These are phyloP conservation scores for Danio tinwini DNA, from an alignment of 2,797 vertebrate genomes.

Conservation along the genomic window DNA sequence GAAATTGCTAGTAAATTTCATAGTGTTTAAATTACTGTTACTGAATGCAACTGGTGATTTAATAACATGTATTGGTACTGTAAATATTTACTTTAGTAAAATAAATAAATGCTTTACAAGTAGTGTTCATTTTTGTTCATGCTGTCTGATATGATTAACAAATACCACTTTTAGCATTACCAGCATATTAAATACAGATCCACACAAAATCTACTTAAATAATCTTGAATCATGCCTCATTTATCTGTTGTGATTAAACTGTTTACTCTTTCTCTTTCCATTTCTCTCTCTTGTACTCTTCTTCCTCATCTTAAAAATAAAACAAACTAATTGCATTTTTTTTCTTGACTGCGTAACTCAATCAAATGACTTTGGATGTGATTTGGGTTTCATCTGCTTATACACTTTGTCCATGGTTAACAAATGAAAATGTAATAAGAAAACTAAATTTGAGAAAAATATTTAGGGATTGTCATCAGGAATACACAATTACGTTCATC, in stretches of 20 bases:
- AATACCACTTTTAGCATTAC: background rate
- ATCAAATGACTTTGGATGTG: constrained; percentile 7
- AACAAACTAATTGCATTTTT: background rate
- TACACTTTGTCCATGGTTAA: background rate
- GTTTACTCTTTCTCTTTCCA: background rate
- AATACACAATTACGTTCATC: background rate
- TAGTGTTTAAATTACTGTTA: background rate
- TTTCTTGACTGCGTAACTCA: background rate
- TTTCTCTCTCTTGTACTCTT: background rate
- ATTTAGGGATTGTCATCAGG: background rate
- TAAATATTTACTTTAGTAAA: background rate
- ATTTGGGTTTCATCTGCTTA: background rate
- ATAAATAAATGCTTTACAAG: background rate
- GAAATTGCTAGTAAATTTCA: background rate
- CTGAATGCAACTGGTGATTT: background rate
- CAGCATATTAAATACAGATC: background rate
- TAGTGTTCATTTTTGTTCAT: background rate
- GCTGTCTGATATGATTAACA: background rate
- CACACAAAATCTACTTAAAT: background rate
- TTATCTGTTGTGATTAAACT: background rate
- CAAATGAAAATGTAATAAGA: constrained; percentile 26
- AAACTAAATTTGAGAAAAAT: constrained; percentile 4
- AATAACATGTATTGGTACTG: background rate
- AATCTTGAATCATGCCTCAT: background rate
- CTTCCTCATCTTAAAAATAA: background rate